Evolutionary conservation across 2,113 vertebrate species (phyloP).

Genomic region (Silurus glanis): DNA sequence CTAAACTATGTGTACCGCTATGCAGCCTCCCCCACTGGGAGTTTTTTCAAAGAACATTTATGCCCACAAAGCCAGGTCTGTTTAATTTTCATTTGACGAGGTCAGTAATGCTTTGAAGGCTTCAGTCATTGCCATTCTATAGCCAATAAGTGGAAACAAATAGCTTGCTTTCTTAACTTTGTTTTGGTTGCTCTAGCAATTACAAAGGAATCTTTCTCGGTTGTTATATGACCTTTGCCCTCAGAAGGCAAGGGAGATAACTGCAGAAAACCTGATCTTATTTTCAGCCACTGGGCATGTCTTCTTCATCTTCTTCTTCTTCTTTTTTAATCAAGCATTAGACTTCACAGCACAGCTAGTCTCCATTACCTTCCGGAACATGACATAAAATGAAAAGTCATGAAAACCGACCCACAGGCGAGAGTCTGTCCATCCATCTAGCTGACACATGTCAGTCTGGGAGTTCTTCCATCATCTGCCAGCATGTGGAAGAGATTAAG

Average conservation of each 20-base stretch:
- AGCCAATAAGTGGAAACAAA: slow-evolving; percentile 55
- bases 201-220: slow-evolving; percentile 76
- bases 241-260: slow-evolving; percentile 77
- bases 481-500: slow-evolving; percentile 65
- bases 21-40: background rate
- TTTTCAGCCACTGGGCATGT: slow-evolving; percentile 79
- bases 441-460: slow-evolving; percentile 88
- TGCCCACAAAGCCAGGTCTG: slow-evolving; percentile 41
- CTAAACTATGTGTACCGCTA: slow-evolving; percentile 18
- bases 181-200: slow-evolving; percentile 76
- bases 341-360: slow-evolving; percentile 33
- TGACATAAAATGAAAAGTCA: slow-evolving; percentile 86
- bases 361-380: slow-evolving; percentile 68
- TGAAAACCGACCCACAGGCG: slow-evolving; percentile 70
- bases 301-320: slow-evolving; percentile 67
- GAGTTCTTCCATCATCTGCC: slow-evolving; percentile 84
- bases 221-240: slow-evolving; percentile 78
- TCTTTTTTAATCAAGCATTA: slow-evolving; percentile 59
- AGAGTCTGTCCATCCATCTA: slow-evolving; percentile 79
- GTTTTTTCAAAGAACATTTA: background rate
- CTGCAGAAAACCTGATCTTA: slow-evolving; percentile 82
- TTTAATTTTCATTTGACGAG: slow-evolving; percentile 47
- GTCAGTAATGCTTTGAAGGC: slow-evolving; percentile 47
- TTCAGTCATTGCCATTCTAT: slow-evolving; percentile 50
- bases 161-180: slow-evolving; percentile 51